Evolutionary conservation across 2,113 vertebrate species (phyloP), one percentile per base, ranked within the genome.

Genomic region (Pseudopipra pipra): DNA sequence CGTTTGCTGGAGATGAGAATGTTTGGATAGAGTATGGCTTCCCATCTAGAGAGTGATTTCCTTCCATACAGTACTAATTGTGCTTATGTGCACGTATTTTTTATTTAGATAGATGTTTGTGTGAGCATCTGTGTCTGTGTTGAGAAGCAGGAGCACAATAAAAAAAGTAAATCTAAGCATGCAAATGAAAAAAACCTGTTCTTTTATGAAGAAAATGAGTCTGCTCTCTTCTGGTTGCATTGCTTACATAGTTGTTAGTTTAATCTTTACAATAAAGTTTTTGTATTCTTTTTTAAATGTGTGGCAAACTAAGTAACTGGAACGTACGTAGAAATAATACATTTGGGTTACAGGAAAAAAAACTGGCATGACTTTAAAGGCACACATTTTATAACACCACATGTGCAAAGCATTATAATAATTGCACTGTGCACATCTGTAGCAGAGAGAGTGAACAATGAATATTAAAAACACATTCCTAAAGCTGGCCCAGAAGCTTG

Each of bases 331-430:
- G 95, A 95, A 97, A 97, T 96, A 96, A 97, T 97, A 87, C 96
- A 97, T 97, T 97, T 97, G 85, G 84, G 86, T 97, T 97, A 90
- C 91, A 95, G 92, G 77, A 62, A 85, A 95, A 68, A 91, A 79
- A 81, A 6, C 87, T 98, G 98, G 98, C 98, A 96, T 67, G 46
- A 89, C 96, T 97, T 98, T 95, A 98, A 98, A 98, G 97, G 87
- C 75, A 86, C 54, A 86, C 65, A 95, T 98, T 98, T 97, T 95
- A 97, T 97, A 98, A 98, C 90, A 96, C 93, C 91, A 98, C 98
- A 98, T 98, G 89, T 98, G 98, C 92, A 98, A 98, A 97, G 46
- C 96, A 98, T 98, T 98, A 98, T 61, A 97, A 75, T 97, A 98
- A 97, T 98, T 97, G 94, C 66, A 85, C 95, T 90, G 93, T 93